Evolutionary conservation across 2,113 vertebrate genomes (phyloP), one percentile per base, ranked within the genome.

Genomic region (Procavia capensis): DNA sequence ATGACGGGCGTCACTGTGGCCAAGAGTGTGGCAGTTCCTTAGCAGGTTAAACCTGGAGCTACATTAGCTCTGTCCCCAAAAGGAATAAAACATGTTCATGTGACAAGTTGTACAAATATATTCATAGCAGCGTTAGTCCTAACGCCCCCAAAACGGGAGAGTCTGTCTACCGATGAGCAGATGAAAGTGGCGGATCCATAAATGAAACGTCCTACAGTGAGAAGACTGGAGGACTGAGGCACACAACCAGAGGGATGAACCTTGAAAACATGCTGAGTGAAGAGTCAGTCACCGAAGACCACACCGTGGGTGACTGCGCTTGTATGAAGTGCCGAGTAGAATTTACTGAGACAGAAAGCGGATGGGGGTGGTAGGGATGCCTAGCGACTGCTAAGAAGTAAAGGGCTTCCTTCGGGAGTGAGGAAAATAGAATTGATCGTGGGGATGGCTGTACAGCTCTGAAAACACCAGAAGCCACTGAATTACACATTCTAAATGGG

Each of bases 381-480:
- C 17, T 17, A 63, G 20, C 36, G 83, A 90, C 31, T 68, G 45
- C 41, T 76, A 81, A 70, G 9, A 50, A 36, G 54, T 83, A 45
- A 4, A 22, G 75, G 7, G 4, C 3, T 86, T 61, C 27, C 39
- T 81, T 90, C 54, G 45, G 34, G 39, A 63, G 66, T 63, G 7
- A 72, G 86, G 59, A 93, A 95, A 85, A 84, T 84, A 59, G 84
- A 94, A 81, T 43, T 63, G 78, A 80, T 22, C 54, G 17, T 27
- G 54, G 24, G 47, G 74, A 64, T 66, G 45, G 24, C 9, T 54
- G 59, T 34, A 82, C 59, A 81, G 54, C 2, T 89, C n/a, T 68
- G 20, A 76, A 88, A 39, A 20, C 81, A 68, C 31, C 31, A 79
- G 81, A 94, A 68, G 54, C 24, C 4, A 63, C 2, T 41, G 9